Base-by-base conservation (phyloP, 2,888 invertebrate species). In the Chrysolina oricalcia region DNA sequence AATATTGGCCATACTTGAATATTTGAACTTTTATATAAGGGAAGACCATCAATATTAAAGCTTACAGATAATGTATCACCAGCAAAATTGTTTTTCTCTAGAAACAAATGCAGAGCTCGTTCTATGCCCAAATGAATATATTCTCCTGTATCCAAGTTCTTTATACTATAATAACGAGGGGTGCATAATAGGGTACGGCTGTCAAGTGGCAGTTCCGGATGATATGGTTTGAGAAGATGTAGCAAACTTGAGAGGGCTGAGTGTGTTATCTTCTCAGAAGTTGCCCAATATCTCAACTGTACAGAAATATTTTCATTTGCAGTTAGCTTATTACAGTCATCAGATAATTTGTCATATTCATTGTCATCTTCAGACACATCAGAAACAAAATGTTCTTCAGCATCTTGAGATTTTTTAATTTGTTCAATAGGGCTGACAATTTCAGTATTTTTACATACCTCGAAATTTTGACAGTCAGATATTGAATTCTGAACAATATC, bases 41-140 rank as follows among this genome's bases (percentile, higher is more conserved):
- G 78, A 21, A 78, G 21, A 53, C 75, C 75, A 68, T 78, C 75
- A 67, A 78, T 67, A 66, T 78, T 78, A 63, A 77, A 72, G 65
- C 71, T 62, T 48, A 72, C 21, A 13, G 15, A 9, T 10, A 74
- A 35, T 43, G 35, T 50, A 35, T 67, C 27, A 3, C 23, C 59
- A 59, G 17, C 9, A 67, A 73, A 67, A 35, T 43, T 2, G 8
- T 71, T 48, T 9, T 73, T 48, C 66, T 46, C 56, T 4, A 46
- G 50, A 27, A 67, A 73, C 50, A 64, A 56, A 59, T 35, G 41
- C 43, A 65, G 40, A 41, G 23, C 19, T 19, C 23, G 35, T 23
- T 65, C 64, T 65, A 43, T 35, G 21, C 64, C 64, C 41, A 65
- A 19, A 10, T 65, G 64, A 15, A 65, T 43, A 40, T 65, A 65